Percentiles rank a stretch among this genome's conserved stretches.
Conservation (phyloP, 2,888 invertebrate genomes). For the Rutpela maculata region DNA sequence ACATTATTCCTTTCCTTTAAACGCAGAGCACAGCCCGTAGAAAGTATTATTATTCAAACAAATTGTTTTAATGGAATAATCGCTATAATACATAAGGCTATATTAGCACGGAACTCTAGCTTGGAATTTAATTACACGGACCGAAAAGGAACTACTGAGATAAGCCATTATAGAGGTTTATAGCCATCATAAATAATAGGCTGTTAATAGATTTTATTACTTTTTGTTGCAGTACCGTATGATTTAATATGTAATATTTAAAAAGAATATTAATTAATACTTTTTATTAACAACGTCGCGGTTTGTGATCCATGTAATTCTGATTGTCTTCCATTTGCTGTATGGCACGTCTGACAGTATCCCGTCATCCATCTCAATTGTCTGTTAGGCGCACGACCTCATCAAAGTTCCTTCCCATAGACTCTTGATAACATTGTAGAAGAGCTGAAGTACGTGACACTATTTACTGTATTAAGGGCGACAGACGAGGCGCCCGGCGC, state of each 20-base stretch:
- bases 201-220: neutral
- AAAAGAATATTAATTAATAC: too few species aligned
- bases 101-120: neutral
- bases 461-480: too few species aligned
- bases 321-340: too few species aligned
- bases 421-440: too few species aligned
- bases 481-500: too few species aligned
- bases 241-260: neutral
- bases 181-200: neutral
- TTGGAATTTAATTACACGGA: neutral
- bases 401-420: too few species aligned
- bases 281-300: too few species aligned
- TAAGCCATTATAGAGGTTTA: neutral
- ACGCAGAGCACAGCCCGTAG: slow-evolving; percentile 29
- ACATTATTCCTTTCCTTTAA: slow-evolving; percentile 29
- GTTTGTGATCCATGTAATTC: too few species aligned
- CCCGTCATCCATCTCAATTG: too few species aligned
- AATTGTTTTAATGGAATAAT: slow-evolving; percentile 46
- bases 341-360: too few species aligned
- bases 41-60: slow-evolving; percentile 49
- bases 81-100: neutral
- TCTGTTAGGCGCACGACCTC: too few species aligned
- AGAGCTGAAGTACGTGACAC: too few species aligned
- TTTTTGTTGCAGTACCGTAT: neutral
- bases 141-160: neutral